Conservation (phyloP, 1,140 invertebrate genomes). For the Cherax destructor region DNA sequence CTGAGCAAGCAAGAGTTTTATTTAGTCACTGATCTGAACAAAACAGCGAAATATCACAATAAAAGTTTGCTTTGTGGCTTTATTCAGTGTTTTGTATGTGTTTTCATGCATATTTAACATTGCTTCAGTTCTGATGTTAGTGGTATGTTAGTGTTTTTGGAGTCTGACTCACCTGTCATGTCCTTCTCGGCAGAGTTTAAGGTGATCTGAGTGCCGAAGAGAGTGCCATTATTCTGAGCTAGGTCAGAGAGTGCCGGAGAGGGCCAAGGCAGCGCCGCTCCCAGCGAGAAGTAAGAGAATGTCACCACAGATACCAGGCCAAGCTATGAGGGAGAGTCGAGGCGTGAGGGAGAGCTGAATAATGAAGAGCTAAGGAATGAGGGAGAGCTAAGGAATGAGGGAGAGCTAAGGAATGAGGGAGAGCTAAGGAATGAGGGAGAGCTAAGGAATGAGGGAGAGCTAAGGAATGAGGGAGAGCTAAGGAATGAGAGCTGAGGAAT, state of each 20-base stretch:
- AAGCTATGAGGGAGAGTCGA: background rate
- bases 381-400: background rate
- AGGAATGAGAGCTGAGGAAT: no score
- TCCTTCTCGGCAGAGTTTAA: constrained; percentile 37
- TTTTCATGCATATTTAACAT: no score
- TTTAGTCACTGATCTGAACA: no score
- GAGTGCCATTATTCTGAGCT: constrained; percentile 16
- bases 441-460: background rate
- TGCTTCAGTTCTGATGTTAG: no score
- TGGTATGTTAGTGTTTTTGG: background rate
- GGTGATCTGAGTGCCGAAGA: constrained; percentile 16
- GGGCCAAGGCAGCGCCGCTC: constrained; percentile 29
- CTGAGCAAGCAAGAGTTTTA: no score
- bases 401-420: background rate
- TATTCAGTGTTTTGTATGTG: no score
- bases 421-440: background rate
- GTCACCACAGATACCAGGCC: constrained; percentile 3
- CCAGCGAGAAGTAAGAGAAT: constrained; percentile 17
- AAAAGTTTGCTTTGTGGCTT: no score
- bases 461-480: background rate
- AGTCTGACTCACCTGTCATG: constrained; percentile 29
- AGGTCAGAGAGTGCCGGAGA: constrained; percentile 41
- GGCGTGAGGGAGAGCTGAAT: background rate
- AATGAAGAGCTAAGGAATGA: background rate
- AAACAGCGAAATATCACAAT: no score